Base-by-base conservation (phyloP, 2,113 vertebrate genomes). In the Campylorhamphus procurvoides region DNA sequence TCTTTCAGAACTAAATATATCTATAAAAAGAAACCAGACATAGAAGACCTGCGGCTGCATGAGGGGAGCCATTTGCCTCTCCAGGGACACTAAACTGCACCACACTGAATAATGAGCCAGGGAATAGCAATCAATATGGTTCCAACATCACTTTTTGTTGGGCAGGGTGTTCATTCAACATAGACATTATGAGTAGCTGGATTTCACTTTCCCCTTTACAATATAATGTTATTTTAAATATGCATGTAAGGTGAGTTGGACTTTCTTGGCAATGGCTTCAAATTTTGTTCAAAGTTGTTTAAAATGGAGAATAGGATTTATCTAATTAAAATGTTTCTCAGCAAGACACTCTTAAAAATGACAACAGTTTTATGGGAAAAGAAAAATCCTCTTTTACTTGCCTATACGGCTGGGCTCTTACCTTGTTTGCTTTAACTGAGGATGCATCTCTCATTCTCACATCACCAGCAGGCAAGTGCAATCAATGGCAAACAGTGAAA, bases 41-140 rank as follows among this genome's bases (percentile, higher is more conserved):
- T 4, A 44, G 53, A 62, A 58, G 40, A 64, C 25, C 22, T 94
- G 50, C 10, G 72, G 12, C 40, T 73, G 53, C 37, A 25, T 33
- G 31, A 84, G 49, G 25, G 44, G 25, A 94, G 28, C 3, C 2
- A 42, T 69, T 94, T 93, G 25, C 20, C 25, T 84, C 55, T 62
- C 31, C 35, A 33, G 39, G 17, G 28, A 44, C n/a, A 58, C 8
- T 47, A 47, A 78, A 29, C 16, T 53, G 31, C 17, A 44, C n/a
- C 40, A 84, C 14, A 10, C 22, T 84, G 37, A 66, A 55, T 28
- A 79, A 78, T 9, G 47, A 7, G 5, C 12, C 7, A 69, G 31
- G 14, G 19, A 72, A 56, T 1, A 24, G 29, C 14, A 58, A 35
- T 7, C 2, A 0, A 14, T 73, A 50, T 0, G 3, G 24, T n/a